Evolutionary conservation across 2,797 vertebrate species (phyloP), one percentile per base, ranked within the genome.

Genomic region (Austrolebias charrua): DNA sequence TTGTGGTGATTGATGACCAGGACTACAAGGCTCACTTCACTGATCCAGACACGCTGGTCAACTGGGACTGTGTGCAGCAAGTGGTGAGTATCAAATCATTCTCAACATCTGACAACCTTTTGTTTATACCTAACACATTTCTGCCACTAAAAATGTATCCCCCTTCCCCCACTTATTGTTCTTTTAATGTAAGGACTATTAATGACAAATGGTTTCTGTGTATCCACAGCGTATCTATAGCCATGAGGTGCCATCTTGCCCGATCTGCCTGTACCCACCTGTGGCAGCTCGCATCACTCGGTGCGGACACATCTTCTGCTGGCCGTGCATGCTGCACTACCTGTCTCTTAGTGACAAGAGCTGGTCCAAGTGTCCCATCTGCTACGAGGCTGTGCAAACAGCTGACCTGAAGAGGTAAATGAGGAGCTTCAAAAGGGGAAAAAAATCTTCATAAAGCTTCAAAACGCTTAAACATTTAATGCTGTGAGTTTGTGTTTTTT

Each of bases 31-130:
- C 94, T 83, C 95, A 99, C 89, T 98, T 99, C 91, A 94, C 95
- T 88, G 97, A 99, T 91, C 97, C 96, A 76, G 98, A 99, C 90
- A 98, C 94, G 38, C 92, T 99, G 90, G 98, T 99, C 86, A 97
- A 94, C 93, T 99, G 98, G 98, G 96, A 99, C 91, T 97, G 94
- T 88, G 96, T 99, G 92, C 95, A 99, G 87, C 98, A 99, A 95
- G 97, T 99, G 95, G 98, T 98, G 76, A 95, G 96, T 62, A 8
- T 12, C 24, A 13, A 15, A n/a, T 42, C 31, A 6, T 6, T 14
- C 52, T 24, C 51, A 8, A 14, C 12, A 28, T 13, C 6, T 20
- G 28, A 28, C 10, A 12, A 13, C 33, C 10, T 19, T 38, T 18
- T 55, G 4, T 33, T 15, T 7, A 4, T 7, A 13, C 38, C 31